A percentile compares a stretch with the other conserved stretches of the same genome.
These are phyloP conservation scores for Ophiothrix spiculata DNA, from an alignment of 35 echinoderm and acorn worm genomes.

Conservation along the genomic window DNA sequence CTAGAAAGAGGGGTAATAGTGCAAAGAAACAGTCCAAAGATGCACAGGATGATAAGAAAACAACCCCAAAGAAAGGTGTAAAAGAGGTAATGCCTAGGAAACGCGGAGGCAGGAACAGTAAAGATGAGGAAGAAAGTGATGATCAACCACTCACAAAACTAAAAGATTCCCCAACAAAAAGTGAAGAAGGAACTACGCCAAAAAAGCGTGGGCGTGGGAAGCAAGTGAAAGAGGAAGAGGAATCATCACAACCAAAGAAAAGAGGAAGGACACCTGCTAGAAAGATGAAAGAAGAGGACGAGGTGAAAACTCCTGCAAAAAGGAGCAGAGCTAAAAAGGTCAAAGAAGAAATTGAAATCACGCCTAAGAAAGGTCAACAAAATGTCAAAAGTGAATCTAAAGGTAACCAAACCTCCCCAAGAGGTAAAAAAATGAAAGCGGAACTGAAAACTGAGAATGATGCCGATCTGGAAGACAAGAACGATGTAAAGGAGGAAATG, in stretches of 20 bases:
- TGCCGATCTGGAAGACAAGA: neutral
- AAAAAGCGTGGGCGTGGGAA: neutral
- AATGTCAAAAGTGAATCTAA: slow-evolving; percentile 15
- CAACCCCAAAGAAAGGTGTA: neutral
- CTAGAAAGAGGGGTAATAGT: neutral
- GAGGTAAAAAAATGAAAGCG: slow-evolving; percentile 24
- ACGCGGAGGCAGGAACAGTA: no score
- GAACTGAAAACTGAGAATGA: neutral
- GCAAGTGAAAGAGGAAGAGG: neutral
- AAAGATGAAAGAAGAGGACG: neutral
- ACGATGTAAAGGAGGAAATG: neutral
- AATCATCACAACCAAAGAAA: neutral
- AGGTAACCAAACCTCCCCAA: neutral
- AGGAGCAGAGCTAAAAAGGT: slow-evolving; percentile 14
- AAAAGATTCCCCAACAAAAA: neutral
- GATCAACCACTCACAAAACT: neutral
- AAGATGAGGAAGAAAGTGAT: slow-evolving; percentile 15
- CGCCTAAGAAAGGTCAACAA: slow-evolving; percentile 2
- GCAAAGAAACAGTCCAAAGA: neutral
- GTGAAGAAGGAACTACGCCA: neutral
- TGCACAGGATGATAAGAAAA: neutral
- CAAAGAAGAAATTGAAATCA: neutral
- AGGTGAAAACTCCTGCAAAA: slow-evolving; percentile 14
- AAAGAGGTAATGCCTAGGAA: slow-evolving; percentile 12
- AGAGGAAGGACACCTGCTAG: neutral